phyloP scores from a whole-genome alignment of 2,113 vertebrate species.

The Ptilorrhoa leucosticta region DNA sequence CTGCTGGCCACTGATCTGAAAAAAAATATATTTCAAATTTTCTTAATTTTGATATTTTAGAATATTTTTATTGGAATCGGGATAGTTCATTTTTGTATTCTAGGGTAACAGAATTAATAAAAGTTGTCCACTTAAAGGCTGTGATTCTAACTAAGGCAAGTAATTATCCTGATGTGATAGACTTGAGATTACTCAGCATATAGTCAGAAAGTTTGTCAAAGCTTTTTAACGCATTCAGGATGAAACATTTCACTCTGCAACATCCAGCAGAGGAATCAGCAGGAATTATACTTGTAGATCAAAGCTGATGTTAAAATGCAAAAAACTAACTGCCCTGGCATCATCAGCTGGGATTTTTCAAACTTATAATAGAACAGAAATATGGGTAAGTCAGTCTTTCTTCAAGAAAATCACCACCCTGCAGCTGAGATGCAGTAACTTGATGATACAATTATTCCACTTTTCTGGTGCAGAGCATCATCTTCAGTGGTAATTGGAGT shows the following conservation, averaged over 20 bases:
- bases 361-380: background rate
- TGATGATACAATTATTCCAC: background rate
- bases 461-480: background rate
- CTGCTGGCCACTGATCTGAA: background rate
- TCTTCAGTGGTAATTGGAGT: background rate
- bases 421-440: background rate
- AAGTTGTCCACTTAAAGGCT: background rate
- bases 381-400: background rate
- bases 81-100: background rate
- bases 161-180: background rate
- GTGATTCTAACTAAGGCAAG: background rate
- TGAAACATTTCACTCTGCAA: background rate
- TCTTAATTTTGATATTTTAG: background rate
- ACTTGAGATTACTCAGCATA: background rate
- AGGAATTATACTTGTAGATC: background rate
- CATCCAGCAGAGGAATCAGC: background rate
- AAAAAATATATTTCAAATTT: background rate
- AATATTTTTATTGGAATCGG: background rate
- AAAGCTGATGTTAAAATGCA: background rate
- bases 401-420: background rate
- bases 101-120: background rate
- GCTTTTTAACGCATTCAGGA: background rate
- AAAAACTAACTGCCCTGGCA: background rate
- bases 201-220: background rate
- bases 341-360: background rate